Evolutionary conservation across 2,113 vertebrate species (phyloP), one percentile per base, ranked within the genome.

Genomic region (Daboia siamensis): DNA sequence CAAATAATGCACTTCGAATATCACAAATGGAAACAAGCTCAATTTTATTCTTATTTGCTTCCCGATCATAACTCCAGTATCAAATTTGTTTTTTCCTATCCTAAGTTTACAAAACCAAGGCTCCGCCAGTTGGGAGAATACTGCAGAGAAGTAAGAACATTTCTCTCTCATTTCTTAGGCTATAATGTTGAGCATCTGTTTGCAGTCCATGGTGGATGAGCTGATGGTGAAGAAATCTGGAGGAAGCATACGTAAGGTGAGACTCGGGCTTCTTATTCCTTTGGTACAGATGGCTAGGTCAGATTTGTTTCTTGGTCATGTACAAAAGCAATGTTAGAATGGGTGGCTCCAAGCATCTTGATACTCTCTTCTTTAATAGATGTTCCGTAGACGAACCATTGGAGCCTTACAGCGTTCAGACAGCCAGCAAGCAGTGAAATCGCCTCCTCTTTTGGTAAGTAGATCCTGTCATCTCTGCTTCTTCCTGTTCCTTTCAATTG

Each of bases 161-260:
- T n/a, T 94, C 21, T 93, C n/a, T 20, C 6, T 13, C 33, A 12
- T 33, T 17, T 13, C 86, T 10, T 93, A 99, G 99, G 99, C 99
- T 2, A 99, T 99, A 95, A 99, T 99, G 99, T 99, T 99, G 98
- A 99, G 99, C 92, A 99, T 99, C 97, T 99, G 99, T 94, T 97
- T 99, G 74, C 99, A 99, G 97, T 99, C 99, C 48, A 99, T 99
- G 99, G 99, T 99, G 88, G 99, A 99, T 13, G 99, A 99, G 93
- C 96, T 99, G 93, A 99, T 99, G 99, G 98, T 99, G 95, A 99
- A 99, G 95, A 99, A 99, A 94, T 99, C 99, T 0, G 99, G 99
- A 0, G 99, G 99, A 94, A 99, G 98, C 95, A 99, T 99, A 94
- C 99, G 99, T 93, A 99, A 99, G 98, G 99, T 99, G 90, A 97